phyloP scores from a whole-genome alignment of 2,888 invertebrate species.

The Xylota segnis region DNA sequence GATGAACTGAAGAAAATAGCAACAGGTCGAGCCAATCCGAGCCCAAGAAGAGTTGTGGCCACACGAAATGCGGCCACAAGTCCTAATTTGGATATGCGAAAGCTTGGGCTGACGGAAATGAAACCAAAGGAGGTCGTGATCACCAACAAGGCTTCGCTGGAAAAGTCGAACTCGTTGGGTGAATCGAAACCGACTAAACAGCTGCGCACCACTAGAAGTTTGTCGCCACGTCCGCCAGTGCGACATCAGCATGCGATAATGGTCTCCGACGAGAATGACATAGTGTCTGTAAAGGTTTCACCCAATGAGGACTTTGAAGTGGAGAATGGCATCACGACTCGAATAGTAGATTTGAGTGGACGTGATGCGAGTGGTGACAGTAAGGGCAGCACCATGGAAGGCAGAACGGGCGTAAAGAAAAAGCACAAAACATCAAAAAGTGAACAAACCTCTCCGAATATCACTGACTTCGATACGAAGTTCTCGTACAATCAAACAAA shows the following conservation, averaged over 20 bases:
- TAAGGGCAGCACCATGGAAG: constrained; percentile 4
- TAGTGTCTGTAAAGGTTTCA: constrained; percentile 79
- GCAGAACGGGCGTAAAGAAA: constrained; percentile 45
- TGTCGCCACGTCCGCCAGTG: constrained; percentile 80
- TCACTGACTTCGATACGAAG: constrained; percentile 79
- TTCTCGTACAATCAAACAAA: constrained; percentile 79
- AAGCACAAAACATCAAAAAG: constrained; percentile 81
- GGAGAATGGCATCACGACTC: constrained; percentile 41
- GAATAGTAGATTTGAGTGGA: constrained; percentile 43
- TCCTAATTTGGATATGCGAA: constrained; percentile 82
- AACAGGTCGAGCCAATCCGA: constrained; percentile 66
- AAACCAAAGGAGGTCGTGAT: constrained; percentile 86
- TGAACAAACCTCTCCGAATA: constrained; percentile 84
- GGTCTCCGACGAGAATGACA: constrained; percentile 79
- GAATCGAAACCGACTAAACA: constrained; percentile 80
- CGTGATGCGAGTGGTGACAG: constrained; percentile 18
- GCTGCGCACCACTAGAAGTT: constrained; percentile 79
- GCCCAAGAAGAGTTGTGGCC: constrained; percentile 78
- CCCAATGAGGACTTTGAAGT: constrained; percentile 79
- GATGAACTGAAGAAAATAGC: constrained; percentile 61
- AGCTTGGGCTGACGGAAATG: constrained; percentile 79
- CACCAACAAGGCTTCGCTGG: constrained; percentile 83
- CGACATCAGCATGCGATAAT: constrained; percentile 80
- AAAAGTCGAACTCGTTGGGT: constrained; percentile 80
- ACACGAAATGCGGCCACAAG: constrained; percentile 84